Base-by-base conservation (phyloP, 2,888 invertebrate species). In the Tupiocoris notatus region DNA sequence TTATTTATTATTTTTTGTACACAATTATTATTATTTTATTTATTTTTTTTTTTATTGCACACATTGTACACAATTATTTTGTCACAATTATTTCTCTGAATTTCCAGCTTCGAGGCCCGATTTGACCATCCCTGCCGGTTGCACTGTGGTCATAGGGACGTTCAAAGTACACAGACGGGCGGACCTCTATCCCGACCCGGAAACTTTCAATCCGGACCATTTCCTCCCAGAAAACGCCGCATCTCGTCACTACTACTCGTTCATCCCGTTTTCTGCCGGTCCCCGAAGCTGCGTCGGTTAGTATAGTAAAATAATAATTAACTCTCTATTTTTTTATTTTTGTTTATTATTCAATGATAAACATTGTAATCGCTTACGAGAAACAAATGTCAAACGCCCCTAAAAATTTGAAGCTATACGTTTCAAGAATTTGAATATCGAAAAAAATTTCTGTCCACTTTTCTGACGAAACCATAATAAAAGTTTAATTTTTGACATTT, bases 181-280 rank as follows among this genome's bases (percentile, higher is more conserved):
- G 0, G 89, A 90, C 80, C 87, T 90, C 67, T 95, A 92, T 84
- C 89, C 91, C 7, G 90, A 95, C 84, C 92, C 95, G 0, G 86
- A 89, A 61, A 87, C 86, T 78, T 93, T 92, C 84, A 87, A 93
- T 83, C 92, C 92, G 0, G 92, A 92, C 82, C 92, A 92, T 83
- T 92, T 92, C 87, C 83, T 92, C 39, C 91, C 92, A 0, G 92
- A 92, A 82, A 89, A 89, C 75, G 89, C 90, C 21, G 88, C 89
- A 25, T 89, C 90, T 80, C 87, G 92, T 68, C 92, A 93, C 81
- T 92, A 91, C 82, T 93, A 93, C 83, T 89, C 91, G 78, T 92
- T 89, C 82, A 89, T 93, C 73, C 92, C 92, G 0, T 93, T 93
- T 86, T 92, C 91, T 78, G 92, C 92, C 64, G 92, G 92, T 23